Percentiles rank a stretch among this genome's conserved stretches.
Evolutionary conservation across 2,113 vertebrate genomes (phyloP).

Genomic region (Eulemur macaco): DNA sequence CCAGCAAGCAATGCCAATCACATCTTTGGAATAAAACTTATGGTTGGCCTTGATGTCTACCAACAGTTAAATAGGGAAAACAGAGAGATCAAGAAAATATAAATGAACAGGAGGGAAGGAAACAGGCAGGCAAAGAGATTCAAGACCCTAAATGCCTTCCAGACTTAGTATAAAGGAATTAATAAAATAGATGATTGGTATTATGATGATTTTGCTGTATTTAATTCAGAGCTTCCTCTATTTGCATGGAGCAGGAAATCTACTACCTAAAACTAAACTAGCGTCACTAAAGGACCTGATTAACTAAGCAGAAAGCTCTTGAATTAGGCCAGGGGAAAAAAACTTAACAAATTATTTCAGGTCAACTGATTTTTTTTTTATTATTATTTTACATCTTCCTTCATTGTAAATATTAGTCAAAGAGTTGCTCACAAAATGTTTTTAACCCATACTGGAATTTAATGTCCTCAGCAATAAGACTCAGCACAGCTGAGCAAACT

Average conservation of each 20-base stretch:
- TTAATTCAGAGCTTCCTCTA: conserved; percentile 9
- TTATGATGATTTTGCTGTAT: background rate
- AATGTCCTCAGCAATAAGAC: background rate
- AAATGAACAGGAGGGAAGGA: background rate
- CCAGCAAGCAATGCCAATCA: background rate
- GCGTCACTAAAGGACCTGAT: background rate
- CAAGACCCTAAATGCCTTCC: background rate
- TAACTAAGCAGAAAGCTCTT: background rate
- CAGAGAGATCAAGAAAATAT: background rate
- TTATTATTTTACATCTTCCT: background rate
- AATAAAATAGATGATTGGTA: background rate
- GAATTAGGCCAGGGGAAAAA: background rate
- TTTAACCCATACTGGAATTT: background rate
- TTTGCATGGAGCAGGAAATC: background rate
- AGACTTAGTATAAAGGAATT: background rate
- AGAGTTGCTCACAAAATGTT: background rate
- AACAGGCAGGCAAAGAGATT: background rate
- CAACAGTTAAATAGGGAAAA: background rate
- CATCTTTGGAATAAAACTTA: background rate
- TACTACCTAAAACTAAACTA: background rate
- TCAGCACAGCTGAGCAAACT: conserved; percentile 6
- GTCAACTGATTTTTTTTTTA: background rate
- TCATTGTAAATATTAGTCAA: background rate
- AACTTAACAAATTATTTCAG: background rate
- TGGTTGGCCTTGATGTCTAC: background rate